phyloP scores from a whole-genome alignment of 1,140 invertebrate species.

The Melitaea cinxia region DNA sequence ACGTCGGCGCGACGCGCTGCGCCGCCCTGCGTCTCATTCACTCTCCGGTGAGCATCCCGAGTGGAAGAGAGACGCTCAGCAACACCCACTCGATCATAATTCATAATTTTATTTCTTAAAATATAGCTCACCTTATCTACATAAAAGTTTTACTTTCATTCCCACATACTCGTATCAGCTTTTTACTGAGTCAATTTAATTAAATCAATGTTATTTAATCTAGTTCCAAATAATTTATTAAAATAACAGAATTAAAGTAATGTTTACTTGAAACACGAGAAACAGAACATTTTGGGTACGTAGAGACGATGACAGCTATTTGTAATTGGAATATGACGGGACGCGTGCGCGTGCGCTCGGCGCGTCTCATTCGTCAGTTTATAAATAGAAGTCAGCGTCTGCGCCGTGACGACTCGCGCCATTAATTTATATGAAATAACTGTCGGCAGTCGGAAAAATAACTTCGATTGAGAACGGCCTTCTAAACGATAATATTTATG shows the following conservation, averaged over 20 bases:
- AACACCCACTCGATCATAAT: constrained; percentile 72
- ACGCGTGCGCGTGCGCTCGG: constrained; percentile 75
- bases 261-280: constrained; percentile 59
- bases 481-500: constrained; percentile 79
- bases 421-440: constrained; percentile 82
- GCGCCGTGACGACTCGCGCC: constrained; percentile 79
- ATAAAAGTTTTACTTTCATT: constrained; percentile 58
- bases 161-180: constrained; percentile 26
- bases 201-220: constrained; percentile 17
- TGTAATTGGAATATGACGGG: constrained; percentile 80
- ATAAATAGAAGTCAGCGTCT: constrained; percentile 79
- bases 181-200: not conserved
- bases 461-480: constrained; percentile 76
- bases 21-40: constrained; percentile 70
- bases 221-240: constrained; percentile 32
- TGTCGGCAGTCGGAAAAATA: constrained; percentile 80
- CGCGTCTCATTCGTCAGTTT: constrained; percentile 80
- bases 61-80: constrained; percentile 64
- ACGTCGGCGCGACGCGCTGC: constrained; percentile 61
- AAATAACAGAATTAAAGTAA: constrained; percentile 44
- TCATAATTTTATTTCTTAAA: constrained; percentile 79
- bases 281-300: constrained; percentile 62
- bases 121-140: constrained; percentile 47
- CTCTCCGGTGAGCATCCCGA: constrained; percentile 39
- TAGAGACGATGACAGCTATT: constrained; percentile 76